Base-by-base conservation (phyloP, 2,113 vertebrate genomes). In the Dicaeum eximium region DNA sequence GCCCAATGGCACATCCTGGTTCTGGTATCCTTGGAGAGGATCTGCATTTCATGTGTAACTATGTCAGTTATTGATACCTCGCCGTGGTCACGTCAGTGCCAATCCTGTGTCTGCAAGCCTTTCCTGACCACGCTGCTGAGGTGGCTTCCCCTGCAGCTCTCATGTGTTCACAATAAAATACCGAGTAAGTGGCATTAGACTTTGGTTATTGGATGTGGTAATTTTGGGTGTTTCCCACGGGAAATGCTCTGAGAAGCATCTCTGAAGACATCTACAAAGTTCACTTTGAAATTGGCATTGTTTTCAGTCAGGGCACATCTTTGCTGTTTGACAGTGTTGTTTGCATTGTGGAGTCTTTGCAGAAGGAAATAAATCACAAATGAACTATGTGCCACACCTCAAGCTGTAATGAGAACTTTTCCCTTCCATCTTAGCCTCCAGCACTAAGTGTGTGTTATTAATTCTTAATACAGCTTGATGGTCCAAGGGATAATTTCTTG, bases 381-480 rank as follows among this genome's bases (percentile, higher is more conserved):
- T n/a, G 9, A 66, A 53, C 64, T 6, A 0, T 66, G 65, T 58
- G 51, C 78, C 77, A 31, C 87, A 31, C 56, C 66, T 57, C 42
- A 15, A 6, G 42, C 8, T 0, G 27, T 42, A 77, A 58, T 0
- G 8, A 84, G 47, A 78, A n/a, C 47, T 31, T n/a, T 33, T 8
- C 24, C 19, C 28, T 54, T 54, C 27, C 33, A 33, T n/a, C 44
- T 64, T 33, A 23, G 66, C 74, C 69, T 73, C 20, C 44, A 54
- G 70, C 65, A 62, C 60, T 58, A 66, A 60, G 44, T 64, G 42
- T 80, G 10, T 19, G 2, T 67, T 44, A 61, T 82, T 69, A 93
- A 95, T 86, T 88, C 28, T 72, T 92, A 92, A 79, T 89, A 37
- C 11, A 56, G 51, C n/a, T 84, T 70, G 57, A 86, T 62, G 57